Evolutionary conservation across 2,113 vertebrate genomes (phyloP).

Genomic region (Engraulis encrasicolus): DNA sequence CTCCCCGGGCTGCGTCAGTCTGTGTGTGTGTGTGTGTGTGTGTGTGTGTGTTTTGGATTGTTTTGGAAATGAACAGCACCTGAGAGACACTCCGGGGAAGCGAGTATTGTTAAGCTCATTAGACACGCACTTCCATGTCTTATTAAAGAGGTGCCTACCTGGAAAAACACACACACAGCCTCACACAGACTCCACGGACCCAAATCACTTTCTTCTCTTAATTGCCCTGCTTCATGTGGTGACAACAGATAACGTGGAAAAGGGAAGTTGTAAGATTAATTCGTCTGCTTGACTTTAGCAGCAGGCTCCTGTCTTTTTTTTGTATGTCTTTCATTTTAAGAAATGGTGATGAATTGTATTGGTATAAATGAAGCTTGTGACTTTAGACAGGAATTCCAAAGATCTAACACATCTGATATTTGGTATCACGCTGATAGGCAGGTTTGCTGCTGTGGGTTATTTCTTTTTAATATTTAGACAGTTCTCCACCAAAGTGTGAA

Average conservation of each 20-base stretch:
- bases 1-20: neutral
- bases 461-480: neutral
- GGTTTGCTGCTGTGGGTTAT: neutral
- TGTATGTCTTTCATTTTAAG: neutral
- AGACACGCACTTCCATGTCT: neutral
- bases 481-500: neutral
- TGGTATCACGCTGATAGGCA: neutral
- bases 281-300: neutral
- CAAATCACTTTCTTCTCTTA: neutral
- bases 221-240: neutral
- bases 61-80: neutral
- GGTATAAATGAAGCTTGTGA: neutral
- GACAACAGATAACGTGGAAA: neutral
- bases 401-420: neutral
- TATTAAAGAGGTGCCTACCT: neutral
- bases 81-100: neutral
- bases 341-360: neutral
- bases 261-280: constrained; percentile 10
- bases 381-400: neutral
- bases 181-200: neutral
- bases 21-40: neutral
- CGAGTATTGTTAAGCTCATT: neutral
- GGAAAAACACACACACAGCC: neutral
- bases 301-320: neutral
- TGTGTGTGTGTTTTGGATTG: neutral